phyloP scores from a whole-genome alignment of 2,888 invertebrate species.

The Conus canariensis region DNA sequence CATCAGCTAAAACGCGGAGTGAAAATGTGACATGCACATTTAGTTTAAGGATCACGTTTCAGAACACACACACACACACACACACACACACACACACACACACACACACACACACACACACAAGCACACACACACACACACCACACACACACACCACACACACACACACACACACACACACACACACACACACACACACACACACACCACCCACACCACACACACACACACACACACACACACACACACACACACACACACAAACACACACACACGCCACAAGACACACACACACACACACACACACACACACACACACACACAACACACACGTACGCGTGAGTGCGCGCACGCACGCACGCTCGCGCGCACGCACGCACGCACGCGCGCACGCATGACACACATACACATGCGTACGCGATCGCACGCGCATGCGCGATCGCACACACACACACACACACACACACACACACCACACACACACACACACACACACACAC shows the following conservation, averaged over 20 bases:
- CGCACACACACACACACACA: slow-evolving; percentile 7
- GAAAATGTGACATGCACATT: too few species aligned
- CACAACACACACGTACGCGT: not conserved
- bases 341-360: not conserved
- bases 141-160: not conserved
- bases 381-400: not conserved
- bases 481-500: not conserved
- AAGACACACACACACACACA: not conserved
- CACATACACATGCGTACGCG: slow-evolving; percentile 3
- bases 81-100: not conserved
- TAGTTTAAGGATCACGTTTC: too few species aligned
- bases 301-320: not conserved
- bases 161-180: not conserved
- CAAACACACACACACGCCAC: too few species aligned
- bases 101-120: not conserved
- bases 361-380: not conserved
- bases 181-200: not conserved
- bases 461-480: too few species aligned
- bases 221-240: not conserved
- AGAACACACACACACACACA: not conserved
- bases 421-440: not conserved
- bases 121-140: not conserved
- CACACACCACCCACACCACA: too few species aligned
- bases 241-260: not conserved
- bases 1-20: not conserved